Base-by-base conservation (phyloP, 1,140 invertebrate species). In the Tetramorium alpestre region DNA sequence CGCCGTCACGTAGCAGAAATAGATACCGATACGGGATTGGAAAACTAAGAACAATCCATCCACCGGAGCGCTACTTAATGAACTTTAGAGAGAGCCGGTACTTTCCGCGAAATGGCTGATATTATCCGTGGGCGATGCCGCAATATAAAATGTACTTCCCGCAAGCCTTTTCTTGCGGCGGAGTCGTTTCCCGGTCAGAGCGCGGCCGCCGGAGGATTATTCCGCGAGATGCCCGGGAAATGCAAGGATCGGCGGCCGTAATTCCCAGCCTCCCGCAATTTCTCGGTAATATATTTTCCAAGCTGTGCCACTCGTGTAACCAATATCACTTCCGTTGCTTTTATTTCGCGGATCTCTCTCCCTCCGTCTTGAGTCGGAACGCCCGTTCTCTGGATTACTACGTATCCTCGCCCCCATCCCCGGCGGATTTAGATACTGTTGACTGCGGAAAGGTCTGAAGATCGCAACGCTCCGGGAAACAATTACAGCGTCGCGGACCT, bases 301-400 rank as follows among this genome's bases (percentile, higher is more conserved):
- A 22, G 25, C 25, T 41, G 11, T 25, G n/a, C 25, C 54, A 16
- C 38, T 73, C 51, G n/a, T 54, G 18, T 28, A 54, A 22, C 51
- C 69, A 38, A 73, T 38, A 49, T 58, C 80, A 54, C 54, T 38
- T 67, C 56, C 41, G 18, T 60, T 58, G 41, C 60, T 82, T 84
- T 28, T 22, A 11, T 49, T 73, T 3, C 18, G n/a, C 8, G 67
- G 54, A 73, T 73, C 33, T 41, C 25, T 41, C 38, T 33, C 25
- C 4, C 25, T 33, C 18, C 4, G 22, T 47, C 64, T 51, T n/a
- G 64, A 33, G 44, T 81, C 56, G 67, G 41, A 73, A 49, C 18
- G 47, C n/a, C 4, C 28, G 51, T 75, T 2, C 25, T 33, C 25
- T 1, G 54, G 28, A 62, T 49, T 75, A 62, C 73, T 38, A 22